These are phyloP conservation scores for Oophaga pumilio DNA, from an alignment of 2,113 vertebrate genomes.

Conservation along the genomic window DNA sequence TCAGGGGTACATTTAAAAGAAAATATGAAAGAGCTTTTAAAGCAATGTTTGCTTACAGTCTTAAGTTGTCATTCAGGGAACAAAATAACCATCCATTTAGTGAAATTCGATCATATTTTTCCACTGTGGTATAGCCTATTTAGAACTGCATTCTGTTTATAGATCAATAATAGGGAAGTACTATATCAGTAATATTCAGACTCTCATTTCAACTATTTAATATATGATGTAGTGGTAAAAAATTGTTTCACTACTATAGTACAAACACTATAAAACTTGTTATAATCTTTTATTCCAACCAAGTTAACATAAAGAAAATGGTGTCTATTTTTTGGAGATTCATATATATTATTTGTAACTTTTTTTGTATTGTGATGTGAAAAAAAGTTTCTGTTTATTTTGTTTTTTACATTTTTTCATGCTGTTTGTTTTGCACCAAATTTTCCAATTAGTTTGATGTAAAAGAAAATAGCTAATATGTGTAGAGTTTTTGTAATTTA, in stretches of 20 bases:
- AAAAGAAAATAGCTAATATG: too few relatives aligned
- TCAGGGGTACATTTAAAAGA: not conserved
- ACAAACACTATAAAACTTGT: not conserved
- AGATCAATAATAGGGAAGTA: conserved; percentile 9
- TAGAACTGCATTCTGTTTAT: not conserved
- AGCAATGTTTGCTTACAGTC: conserved; percentile 45
- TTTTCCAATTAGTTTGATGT: too few relatives aligned
- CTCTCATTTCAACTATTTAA: not conserved
- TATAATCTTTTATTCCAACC: not conserved
- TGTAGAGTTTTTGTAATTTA: too few relatives aligned
- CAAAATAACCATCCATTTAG: conserved; percentile 48
- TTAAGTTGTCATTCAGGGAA: conserved; percentile 48
- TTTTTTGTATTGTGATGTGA: not conserved
- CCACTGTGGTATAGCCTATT: conserved; percentile 20
- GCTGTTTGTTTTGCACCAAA: too few relatives aligned
- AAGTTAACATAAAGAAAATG: not conserved
- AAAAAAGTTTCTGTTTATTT: too few relatives aligned
- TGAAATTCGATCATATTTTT: conserved; percentile 50
- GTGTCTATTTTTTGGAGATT: too few relatives aligned
- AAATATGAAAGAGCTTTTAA: conserved; percentile 48
- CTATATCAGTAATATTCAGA: not conserved
- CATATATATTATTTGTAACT: too few relatives aligned
- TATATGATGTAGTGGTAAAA: not conserved
- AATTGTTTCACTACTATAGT: not conserved
- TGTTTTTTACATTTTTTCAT: too few relatives aligned